phyloP scores from a whole-genome alignment of 2,113 vertebrate genomes.

The Oryzias melastigma region DNA sequence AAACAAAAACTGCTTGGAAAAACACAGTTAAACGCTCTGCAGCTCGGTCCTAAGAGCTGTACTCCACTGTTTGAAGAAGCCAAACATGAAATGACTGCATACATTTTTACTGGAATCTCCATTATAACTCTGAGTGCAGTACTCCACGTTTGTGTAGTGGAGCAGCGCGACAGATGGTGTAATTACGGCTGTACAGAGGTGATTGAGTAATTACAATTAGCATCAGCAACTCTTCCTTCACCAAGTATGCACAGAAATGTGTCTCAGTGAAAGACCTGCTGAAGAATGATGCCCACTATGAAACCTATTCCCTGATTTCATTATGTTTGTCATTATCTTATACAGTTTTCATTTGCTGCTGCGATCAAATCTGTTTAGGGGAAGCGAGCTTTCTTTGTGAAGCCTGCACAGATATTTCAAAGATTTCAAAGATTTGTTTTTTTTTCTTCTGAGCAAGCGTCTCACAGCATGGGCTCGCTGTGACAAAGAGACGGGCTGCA shows the following conservation, averaged over 20 bases:
- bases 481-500: too few species aligned
- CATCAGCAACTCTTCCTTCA: constrained; percentile 29
- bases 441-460: too few species aligned
- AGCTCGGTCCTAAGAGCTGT: too few species aligned
- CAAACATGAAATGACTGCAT: too few species aligned
- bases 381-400: neutral
- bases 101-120: neutral
- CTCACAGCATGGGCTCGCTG: too few species aligned
- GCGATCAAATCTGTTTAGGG: constrained; percentile 7
- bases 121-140: neutral
- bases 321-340: constrained; percentile 30
- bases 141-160: neutral
- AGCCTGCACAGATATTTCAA: neutral
- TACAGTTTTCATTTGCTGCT: constrained; percentile 39
- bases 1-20: too few species aligned
- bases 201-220: constrained; percentile 33
- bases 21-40: too few species aligned
- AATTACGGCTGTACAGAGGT: constrained; percentile 14
- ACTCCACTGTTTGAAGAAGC: too few species aligned
- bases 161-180: neutral
- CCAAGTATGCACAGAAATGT: constrained; percentile 18
- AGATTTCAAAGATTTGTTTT: too few species aligned
- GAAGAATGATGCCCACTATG: constrained; percentile 5
- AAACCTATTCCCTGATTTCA: constrained; percentile 30
- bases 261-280: constrained; percentile 2